These are phyloP conservation scores for Venustaconcha ellipsiformis DNA, from an alignment of 1,140 invertebrate species.

Conservation along the genomic window DNA sequence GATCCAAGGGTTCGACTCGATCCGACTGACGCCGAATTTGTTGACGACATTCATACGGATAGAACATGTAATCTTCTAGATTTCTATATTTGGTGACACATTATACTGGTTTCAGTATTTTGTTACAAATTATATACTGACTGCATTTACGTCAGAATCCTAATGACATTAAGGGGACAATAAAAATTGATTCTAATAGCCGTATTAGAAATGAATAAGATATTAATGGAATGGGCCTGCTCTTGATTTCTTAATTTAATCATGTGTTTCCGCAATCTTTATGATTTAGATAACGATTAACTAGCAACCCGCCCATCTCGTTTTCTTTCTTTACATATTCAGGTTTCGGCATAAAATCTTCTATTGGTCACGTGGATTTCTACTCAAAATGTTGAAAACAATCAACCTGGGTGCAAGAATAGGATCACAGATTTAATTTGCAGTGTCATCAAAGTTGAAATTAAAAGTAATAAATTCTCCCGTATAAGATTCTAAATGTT, in stretches of 20 bases:
- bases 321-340: neutral
- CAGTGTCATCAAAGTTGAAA: too few relatives aligned
- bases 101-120: too few relatives aligned
- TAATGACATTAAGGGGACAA: neutral
- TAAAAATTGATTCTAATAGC: neutral
- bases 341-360: neutral
- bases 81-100: neutral
- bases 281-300: neutral
- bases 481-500: too few relatives aligned
- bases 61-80: conserved; percentile 54
- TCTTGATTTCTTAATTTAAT: neutral
- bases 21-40: conserved; percentile 83
- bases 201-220: neutral
- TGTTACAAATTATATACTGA: neutral
- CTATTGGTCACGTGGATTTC: conserved; percentile 8
- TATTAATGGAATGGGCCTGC: neutral
- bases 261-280: neutral
- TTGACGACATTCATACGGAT: conserved; percentile 95
- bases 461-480: too few relatives aligned
- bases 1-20: conserved; percentile 65
- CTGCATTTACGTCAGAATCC: neutral
- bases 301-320: neutral
- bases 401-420: neutral
- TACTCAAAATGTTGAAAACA: neutral
- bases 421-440: too few relatives aligned